phyloP scores from a whole-genome alignment of 2,113 vertebrate species.

The Uria lomvia region DNA sequence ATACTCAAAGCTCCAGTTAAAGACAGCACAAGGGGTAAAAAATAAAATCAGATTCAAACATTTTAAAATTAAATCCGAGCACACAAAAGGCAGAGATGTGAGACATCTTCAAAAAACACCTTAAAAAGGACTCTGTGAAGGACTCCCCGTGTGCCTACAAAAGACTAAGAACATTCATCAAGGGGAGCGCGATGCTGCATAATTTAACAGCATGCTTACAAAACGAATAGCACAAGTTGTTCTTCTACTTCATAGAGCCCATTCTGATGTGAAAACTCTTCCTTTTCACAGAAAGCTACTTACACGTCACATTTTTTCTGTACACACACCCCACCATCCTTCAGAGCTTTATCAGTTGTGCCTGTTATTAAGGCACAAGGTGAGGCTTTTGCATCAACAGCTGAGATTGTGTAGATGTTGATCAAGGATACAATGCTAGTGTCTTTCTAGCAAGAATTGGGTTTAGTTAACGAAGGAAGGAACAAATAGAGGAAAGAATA shows the following conservation, averaged over 20 bases:
- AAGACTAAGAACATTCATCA: neutral
- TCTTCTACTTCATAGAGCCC: neutral
- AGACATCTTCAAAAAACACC: neutral
- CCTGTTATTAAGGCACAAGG: rapidly evolving
- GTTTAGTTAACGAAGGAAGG: neutral
- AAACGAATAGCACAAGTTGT: neutral
- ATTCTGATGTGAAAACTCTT: neutral
- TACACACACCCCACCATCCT: neutral
- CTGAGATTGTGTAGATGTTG: neutral
- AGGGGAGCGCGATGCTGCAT: neutral
- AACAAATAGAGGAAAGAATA: neutral
- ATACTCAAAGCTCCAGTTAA: neutral
- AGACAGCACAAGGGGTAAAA: neutral
- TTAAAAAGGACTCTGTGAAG: neutral
- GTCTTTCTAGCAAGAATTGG: rapidly evolving
- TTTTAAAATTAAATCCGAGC: neutral
- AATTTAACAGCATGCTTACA: neutral
- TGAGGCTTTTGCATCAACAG: neutral
- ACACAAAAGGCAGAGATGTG: neutral
- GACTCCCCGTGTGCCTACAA: neutral
- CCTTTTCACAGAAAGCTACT: neutral
- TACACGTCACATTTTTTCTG: neutral
- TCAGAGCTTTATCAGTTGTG: neutral
- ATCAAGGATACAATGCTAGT: too few relatives aligned
- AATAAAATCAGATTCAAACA: neutral